Percentiles rank a stretch among this genome's conserved stretches.
These are phyloP conservation scores for Empidonax traillii DNA, from an alignment of 2,113 vertebrate species.

Conservation along the genomic window DNA sequence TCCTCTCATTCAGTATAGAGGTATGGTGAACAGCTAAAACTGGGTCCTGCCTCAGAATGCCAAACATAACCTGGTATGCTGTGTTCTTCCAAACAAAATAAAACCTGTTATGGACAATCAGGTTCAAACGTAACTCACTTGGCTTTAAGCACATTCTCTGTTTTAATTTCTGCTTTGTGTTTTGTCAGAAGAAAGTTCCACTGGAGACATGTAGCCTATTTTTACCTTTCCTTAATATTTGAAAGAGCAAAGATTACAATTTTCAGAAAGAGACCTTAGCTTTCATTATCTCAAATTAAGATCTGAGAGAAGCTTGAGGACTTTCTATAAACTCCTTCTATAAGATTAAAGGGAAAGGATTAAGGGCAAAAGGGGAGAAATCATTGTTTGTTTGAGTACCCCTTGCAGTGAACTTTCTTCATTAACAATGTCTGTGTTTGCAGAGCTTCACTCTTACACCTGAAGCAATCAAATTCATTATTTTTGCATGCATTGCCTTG, in stretches of 20 bases:
- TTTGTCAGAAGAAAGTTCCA: not conserved
- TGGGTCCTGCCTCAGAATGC: not conserved
- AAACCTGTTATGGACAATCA: not conserved
- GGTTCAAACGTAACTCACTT: not conserved
- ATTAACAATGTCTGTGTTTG: not conserved
- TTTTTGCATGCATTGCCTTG: not conserved
- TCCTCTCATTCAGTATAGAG: not conserved
- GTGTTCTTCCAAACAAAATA: not conserved
- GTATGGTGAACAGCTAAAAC: not conserved
- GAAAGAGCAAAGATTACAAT: not conserved
- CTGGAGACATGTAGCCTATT: not conserved
- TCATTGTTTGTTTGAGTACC: not conserved
- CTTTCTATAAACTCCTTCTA: not conserved
- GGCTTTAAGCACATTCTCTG: not conserved
- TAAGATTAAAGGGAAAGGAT: not conserved
- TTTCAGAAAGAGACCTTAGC: not conserved
- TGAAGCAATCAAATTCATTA: not conserved
- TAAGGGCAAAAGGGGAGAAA: not conserved
- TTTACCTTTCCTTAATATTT: not conserved
- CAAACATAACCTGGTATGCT: not conserved
- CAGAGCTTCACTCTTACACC: not conserved
- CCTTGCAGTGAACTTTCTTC: not conserved
- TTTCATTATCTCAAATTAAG: not conserved
- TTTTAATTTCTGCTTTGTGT: not conserved
- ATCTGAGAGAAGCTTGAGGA: not conserved